These are phyloP conservation scores for Nephotettix cincticeps DNA, from an alignment of 1,140 invertebrate species.

Conservation along the genomic window DNA sequence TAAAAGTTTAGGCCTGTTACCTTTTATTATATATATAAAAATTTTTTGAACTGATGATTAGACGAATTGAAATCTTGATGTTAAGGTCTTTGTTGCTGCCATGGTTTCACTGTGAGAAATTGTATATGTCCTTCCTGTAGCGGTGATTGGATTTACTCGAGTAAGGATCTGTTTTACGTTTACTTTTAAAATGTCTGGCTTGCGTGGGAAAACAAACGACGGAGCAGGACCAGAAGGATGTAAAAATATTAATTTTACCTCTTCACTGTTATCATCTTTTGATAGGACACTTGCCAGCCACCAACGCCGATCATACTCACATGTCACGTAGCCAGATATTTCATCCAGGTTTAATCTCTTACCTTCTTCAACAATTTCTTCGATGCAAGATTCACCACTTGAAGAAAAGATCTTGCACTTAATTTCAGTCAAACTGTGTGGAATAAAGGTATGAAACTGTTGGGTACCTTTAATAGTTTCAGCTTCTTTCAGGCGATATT, in stretches of 20 bases:
- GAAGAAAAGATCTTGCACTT: not conserved
- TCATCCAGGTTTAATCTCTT: not conserved
- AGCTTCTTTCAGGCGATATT: not conserved
- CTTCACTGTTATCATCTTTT: not conserved
- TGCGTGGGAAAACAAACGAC: slow-evolving; percentile 11
- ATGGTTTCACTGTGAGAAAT: not conserved
- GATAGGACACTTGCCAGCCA: not conserved
- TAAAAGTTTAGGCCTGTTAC: no score
- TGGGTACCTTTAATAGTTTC: not conserved
- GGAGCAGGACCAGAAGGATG: not conserved
- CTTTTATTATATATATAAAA: no score
- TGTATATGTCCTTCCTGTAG: not conserved
- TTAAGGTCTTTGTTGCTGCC: not conserved
- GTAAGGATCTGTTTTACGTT: not conserved
- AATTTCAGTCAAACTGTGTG: not conserved
- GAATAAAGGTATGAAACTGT: not conserved
- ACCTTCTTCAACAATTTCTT: slow-evolving; percentile 9
- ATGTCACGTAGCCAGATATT: not conserved
- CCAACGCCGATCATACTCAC: slow-evolving; percentile 4
- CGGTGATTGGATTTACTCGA: not conserved
- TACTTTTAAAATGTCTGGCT: slow-evolving; percentile 1
- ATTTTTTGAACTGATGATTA: no score
- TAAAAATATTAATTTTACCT: slow-evolving; percentile 10
- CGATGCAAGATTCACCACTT: not conserved
- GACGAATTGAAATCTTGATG: not conserved